Base-by-base conservation (phyloP, 2,797 vertebrate genomes). In the Melanotaenia parkinsoni region DNA sequence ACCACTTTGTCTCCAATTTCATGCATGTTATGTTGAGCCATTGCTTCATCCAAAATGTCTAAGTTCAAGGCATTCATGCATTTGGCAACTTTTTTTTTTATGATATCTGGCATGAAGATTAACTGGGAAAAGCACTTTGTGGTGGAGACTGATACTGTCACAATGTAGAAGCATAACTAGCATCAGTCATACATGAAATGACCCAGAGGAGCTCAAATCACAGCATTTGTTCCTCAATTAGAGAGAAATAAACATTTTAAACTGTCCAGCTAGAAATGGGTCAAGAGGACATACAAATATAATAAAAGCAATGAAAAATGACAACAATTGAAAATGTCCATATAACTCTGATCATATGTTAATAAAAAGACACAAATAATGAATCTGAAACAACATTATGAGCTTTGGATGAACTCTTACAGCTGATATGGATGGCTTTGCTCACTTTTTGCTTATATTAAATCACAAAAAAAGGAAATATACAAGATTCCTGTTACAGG, bases 51-150 rank as follows among this genome's bases (percentile, higher is more conserved):
- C 74, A 74, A 90, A 90, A 92, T 82, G 93, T 78, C 84, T 84
- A 94, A 93, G 94, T 91, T 89, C 93, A 95, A 95, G 95, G 93
- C 95, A 91, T 91, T 95, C 95, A 96, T 96, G 96, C 96, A 96
- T 96, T 96, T 96, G 95, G 95, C 95, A 96, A 95, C 94, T 93
- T 64, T 70, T 66, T 66, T 70, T 65, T 26, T 89, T 80, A 93
- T 90, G 86, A 92, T 92, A 77, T 84, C 86, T 92, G 54, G 88
- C 93, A 95, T 95, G 95, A 94, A 95, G 94, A 94, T 93, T 84
- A 94, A 85, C 78, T 58, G 85, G 85, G 84, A 85, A 92, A 91
- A 92, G 91, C 92, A 94, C 92, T 94, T 93, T 91, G 90, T 89
- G 92, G 91, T 91, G 81, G 91, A 91, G 87, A 83, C 78, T 82